These are phyloP conservation scores for Gopherus flavomarginatus DNA, from an alignment of 2,113 vertebrate genomes.

Conservation along the genomic window DNA sequence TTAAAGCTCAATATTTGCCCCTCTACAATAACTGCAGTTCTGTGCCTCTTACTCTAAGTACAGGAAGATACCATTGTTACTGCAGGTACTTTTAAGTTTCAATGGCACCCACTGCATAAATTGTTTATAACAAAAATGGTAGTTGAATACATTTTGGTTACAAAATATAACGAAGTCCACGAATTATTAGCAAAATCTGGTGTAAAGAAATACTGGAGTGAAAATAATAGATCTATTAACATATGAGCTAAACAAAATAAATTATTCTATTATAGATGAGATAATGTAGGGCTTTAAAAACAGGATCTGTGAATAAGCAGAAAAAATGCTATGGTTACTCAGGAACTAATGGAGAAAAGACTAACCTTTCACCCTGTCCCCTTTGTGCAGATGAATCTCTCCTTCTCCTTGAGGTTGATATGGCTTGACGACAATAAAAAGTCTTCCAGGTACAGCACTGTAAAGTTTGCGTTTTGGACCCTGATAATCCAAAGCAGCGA, in stretches of 20 bases:
- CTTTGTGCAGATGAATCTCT: conserved; percentile 93
- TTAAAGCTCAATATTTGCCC: not conserved
- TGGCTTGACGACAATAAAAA: conserved; percentile 90
- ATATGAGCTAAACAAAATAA: not conserved
- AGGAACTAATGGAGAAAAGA: not conserved
- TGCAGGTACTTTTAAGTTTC: not conserved
- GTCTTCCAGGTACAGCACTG: conserved; percentile 93
- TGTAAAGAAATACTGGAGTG: not conserved
- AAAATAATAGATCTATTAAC: not conserved
- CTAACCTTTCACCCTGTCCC: conserved; percentile 96
- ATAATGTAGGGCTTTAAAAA: not conserved
- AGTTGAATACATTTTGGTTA: not conserved
- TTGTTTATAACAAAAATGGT: not conserved
- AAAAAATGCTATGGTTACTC: not conserved
- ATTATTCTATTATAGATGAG: not conserved
- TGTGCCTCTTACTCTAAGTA: not conserved
- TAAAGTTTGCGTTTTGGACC: conserved; percentile 93
- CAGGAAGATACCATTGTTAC: not conserved
- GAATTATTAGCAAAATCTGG: not conserved
- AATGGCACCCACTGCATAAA: not conserved
- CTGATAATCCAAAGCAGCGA: conserved; percentile 78
- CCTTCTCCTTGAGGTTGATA: conserved; percentile 93
- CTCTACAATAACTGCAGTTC: conserved; percentile 8
- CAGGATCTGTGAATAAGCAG: not conserved
- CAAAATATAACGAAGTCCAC: not conserved